Conservation (phyloP, 2,888 invertebrate species). For the Harpalus rubripes region DNA sequence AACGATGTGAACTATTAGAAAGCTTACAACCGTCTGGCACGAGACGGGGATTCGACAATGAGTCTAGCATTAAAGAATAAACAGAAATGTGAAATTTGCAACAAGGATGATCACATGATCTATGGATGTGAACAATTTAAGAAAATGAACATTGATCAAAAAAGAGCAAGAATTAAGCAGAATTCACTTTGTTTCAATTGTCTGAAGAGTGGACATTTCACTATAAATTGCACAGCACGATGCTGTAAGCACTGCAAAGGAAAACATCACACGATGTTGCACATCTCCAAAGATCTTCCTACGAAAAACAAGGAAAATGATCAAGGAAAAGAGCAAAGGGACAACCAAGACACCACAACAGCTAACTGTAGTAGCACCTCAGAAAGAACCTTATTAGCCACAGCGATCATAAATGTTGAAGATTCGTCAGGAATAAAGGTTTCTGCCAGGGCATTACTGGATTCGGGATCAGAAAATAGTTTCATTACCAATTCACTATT, state of each 20-base stretch:
- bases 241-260: neutral
- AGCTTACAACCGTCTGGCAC: too few relatives aligned
- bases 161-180: too few relatives aligned
- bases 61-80: too few relatives aligned
- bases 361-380: neutral
- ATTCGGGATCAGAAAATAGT: conserved; percentile 19
- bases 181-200: neutral
- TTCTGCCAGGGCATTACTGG: neutral
- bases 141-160: too few relatives aligned
- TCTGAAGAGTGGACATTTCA: neutral
- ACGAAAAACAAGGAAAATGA: neutral
- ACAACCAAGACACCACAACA: neutral
- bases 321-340: neutral
- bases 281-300: neutral
- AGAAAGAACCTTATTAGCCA: neutral
- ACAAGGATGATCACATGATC: too few relatives aligned
- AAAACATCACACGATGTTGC: neutral
- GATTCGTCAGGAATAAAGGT: neutral
- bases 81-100: too few relatives aligned
- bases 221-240: neutral
- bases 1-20: too few relatives aligned
- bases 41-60: too few relatives aligned
- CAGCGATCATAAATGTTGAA: conserved; percentile 6
- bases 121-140: too few relatives aligned
- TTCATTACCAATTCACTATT: conserved; percentile 7